These are phyloP conservation scores for Kuschelorhynchus macadamiae DNA, from an alignment of 2,888 invertebrate genomes.

Conservation along the genomic window DNA sequence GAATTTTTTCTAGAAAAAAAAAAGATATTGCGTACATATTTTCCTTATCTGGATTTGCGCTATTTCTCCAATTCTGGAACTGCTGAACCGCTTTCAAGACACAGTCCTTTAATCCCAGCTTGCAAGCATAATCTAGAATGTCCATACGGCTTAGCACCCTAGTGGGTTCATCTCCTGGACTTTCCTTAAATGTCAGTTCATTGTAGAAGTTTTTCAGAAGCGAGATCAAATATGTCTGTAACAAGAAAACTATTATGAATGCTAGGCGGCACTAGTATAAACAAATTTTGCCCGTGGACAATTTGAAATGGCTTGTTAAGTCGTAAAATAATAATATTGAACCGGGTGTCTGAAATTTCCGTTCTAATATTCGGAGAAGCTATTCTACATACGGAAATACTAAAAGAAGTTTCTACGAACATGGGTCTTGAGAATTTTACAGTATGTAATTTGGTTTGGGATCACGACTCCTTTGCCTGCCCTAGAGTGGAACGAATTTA, in stretches of 20 bases:
- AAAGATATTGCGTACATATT: constrained; percentile 77
- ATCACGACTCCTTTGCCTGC: too few species aligned
- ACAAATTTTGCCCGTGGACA: too few species aligned
- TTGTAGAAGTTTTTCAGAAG: constrained; percentile 78
- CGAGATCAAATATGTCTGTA: constrained; percentile 78
- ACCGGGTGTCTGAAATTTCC: too few species aligned
- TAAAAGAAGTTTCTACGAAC: too few species aligned
- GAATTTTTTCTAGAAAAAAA: constrained; percentile 79
- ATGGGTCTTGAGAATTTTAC: too few species aligned
- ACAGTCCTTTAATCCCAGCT: constrained; percentile 81
- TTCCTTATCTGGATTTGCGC: constrained; percentile 79
- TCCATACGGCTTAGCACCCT: constrained; percentile 80
- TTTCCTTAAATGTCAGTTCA: constrained; percentile 79
- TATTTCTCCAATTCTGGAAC: constrained; percentile 83
- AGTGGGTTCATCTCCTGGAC: constrained; percentile 76
- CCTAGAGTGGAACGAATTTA: too few species aligned
- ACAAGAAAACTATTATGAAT: constrained; percentile 33
- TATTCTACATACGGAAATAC: too few species aligned
- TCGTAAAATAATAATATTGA: too few species aligned
- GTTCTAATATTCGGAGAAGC: too few species aligned
- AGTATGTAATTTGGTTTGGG: too few species aligned
- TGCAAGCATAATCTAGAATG: constrained; percentile 81
- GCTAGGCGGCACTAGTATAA: constrained; percentile 21
- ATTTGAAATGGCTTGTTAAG: too few species aligned
- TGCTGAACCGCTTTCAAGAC: constrained; percentile 78